Evolutionary conservation across 2,113 vertebrate genomes (phyloP), one percentile per base, ranked within the genome.

Genomic region (Vimba vimba): DNA sequence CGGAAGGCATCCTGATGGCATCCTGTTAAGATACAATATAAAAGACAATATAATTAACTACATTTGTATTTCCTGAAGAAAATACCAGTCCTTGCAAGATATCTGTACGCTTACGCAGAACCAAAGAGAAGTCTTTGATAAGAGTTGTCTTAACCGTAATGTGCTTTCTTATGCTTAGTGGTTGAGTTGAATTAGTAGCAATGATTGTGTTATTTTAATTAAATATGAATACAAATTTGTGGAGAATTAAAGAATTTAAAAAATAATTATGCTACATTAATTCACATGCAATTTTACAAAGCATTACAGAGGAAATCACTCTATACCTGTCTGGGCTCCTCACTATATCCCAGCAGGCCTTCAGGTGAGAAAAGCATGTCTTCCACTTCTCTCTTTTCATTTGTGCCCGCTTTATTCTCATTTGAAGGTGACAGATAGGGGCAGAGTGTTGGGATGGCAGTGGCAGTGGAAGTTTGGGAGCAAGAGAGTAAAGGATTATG

Each of bases 291-390:
- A 3, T 84, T 9, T 74, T 7, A 50, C 55, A 64, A 27, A 75
- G 39, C n/a, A 47, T 6, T 13, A 27, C 2, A 25, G 23, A 17
- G n/a, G 25, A 4, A 74, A 36, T 59, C 25, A 39, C 52, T 60
- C 15, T 30, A 33, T 90, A 95, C 94, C 93, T 89, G 33, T 30
- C 75, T 91, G 6, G 52, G 73, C 60, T 86, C 90, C 71, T 89
- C 90, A 57, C 55, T 89, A 36, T 0, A 82, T 30, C 76, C 86
- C 30, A 17, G 43, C 68, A 85, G 79, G 2, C 60, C 86, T 45
- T 93, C 89, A 45, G 82, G 83, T 45, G 79, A 64, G 36, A 52
- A 74, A 6, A n/a, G 66, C 71, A 84, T 91, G 33, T 89, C 77
- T 86, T 33, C 64, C 36, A 6, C 86, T 87, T 78, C 27, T 33